Conservation (phyloP, 2,888 invertebrate species). For the Ectemnius continuus region DNA sequence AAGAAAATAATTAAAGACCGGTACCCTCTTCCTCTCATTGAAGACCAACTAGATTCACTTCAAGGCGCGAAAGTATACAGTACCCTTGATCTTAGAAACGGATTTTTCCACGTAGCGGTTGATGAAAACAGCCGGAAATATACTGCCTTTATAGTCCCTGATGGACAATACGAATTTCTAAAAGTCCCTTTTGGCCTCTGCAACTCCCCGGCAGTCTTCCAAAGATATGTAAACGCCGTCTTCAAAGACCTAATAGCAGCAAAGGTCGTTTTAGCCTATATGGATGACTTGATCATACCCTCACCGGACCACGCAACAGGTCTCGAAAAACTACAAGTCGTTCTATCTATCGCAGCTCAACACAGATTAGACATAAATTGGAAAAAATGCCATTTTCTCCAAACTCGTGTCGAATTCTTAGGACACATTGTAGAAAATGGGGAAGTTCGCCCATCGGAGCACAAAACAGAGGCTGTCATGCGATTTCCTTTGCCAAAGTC, state of each 20-base stretch:
- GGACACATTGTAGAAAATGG: conserved; percentile 17
- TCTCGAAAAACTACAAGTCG: not conserved
- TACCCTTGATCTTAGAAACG: conserved; percentile 41
- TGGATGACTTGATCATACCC: conserved; percentile 23
- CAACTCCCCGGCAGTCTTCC: conserved; percentile 35
- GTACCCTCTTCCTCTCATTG: conserved; percentile 23
- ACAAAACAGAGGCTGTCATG: conserved; percentile 42
- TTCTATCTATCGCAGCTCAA: not conserved
- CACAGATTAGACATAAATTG: conserved; percentile 12
- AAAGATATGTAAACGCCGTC: conserved; percentile 45
- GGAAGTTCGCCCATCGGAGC: conserved; percentile 6
- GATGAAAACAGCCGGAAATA: conserved; percentile 56
- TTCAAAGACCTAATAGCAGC: conserved; percentile 41
- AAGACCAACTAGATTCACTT: too few species aligned
- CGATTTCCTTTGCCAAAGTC: conserved; percentile 38
- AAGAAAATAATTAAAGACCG: conserved; percentile 22
- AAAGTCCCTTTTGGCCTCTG: conserved; percentile 61
- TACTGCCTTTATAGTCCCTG: conserved; percentile 61
- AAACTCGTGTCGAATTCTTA: not conserved
- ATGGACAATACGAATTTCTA: conserved; percentile 59
- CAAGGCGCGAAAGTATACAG: conserved; percentile 16
- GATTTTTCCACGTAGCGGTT: conserved; percentile 64
- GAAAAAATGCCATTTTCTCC: conserved; percentile 17
- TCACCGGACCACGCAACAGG: not conserved
- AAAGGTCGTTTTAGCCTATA: not conserved